Evolutionary conservation across 2,888 invertebrate species (phyloP).

Genomic region (Notodonta dromedarius): DNA sequence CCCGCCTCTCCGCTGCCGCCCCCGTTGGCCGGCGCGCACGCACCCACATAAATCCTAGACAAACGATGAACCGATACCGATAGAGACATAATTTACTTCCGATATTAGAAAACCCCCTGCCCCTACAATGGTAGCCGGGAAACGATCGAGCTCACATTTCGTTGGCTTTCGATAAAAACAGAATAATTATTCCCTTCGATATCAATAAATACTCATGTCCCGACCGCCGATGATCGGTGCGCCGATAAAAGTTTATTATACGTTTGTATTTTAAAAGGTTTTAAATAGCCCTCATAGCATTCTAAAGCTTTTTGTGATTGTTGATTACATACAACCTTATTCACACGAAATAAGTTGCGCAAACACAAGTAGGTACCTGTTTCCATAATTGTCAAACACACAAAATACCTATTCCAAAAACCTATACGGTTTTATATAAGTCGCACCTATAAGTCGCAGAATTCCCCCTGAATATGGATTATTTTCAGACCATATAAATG

Average conservation of each 20-base stretch:
- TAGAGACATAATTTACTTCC: conserved; percentile 73
- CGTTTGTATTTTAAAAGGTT: conserved; percentile 30
- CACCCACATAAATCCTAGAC: conserved; percentile 51
- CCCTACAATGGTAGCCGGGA: conserved; percentile 15
- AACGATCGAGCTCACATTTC: conserved; percentile 35
- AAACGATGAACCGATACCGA: conserved; percentile 54
- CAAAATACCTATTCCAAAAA: background rate
- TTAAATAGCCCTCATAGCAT: conserved; percentile 19
- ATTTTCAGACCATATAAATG: too few relatives aligned
- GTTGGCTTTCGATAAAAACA: conserved; percentile 31
- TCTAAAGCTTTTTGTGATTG: conserved; percentile 13
- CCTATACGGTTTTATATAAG: too few relatives aligned
- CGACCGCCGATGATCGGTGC: conserved; percentile 30
- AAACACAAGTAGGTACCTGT: background rate
- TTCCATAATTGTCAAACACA: background rate
- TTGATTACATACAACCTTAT: conserved; percentile 5
- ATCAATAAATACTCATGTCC: conserved; percentile 37
- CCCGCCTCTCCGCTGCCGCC: conserved; percentile 13
- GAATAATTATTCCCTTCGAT: conserved; percentile 36
- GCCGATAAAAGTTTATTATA: conserved; percentile 39
- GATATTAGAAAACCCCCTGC: conserved; percentile 34
- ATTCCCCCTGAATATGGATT: too few relatives aligned
- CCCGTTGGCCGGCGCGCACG: conserved; percentile 18
- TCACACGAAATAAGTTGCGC: background rate
- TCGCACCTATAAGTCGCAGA: too few relatives aligned